Evolutionary conservation across 2,113 vertebrate species (phyloP).

Genomic region (Ahaetulla prasina): DNA sequence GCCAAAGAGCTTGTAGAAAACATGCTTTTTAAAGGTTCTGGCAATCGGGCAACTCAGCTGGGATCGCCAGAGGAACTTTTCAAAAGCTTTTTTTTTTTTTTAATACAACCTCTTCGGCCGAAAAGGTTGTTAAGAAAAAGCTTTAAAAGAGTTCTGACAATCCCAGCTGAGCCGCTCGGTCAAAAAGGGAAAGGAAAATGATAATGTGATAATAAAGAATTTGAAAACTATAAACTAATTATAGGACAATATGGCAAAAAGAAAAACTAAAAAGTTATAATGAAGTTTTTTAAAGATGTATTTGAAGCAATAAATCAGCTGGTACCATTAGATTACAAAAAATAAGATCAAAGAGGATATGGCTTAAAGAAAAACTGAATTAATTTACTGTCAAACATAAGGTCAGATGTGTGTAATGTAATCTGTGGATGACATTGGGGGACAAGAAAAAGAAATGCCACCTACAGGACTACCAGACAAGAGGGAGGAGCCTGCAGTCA

Average conservation of each 20-base stretch:
- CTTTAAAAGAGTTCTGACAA: no score
- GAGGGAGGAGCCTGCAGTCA: not conserved
- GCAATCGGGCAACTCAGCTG: no score
- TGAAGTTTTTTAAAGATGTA: not conserved
- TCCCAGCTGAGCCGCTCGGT: no score
- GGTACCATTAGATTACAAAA: not conserved
- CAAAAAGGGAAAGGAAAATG: not conserved
- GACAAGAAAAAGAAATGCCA: not conserved
- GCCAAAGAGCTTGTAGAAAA: no score
- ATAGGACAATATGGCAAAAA: not conserved
- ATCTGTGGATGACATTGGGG: not conserved
- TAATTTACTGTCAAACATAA: not conserved
- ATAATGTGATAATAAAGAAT: not conserved
- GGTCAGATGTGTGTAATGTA: not conserved
- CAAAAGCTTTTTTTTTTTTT: no score
- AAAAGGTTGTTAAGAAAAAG: no score
- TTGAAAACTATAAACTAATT: not conserved
- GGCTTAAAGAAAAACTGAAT: not conserved
- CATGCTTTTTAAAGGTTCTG: no score
- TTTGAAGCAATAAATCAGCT: not conserved
- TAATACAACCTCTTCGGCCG: no score
- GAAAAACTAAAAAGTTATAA: not conserved
- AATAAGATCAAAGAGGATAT: not conserved
- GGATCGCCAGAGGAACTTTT: no score
- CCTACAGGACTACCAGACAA: not conserved